Conservation (phyloP, 2,113 vertebrate genomes). For the Naja naja region DNA sequence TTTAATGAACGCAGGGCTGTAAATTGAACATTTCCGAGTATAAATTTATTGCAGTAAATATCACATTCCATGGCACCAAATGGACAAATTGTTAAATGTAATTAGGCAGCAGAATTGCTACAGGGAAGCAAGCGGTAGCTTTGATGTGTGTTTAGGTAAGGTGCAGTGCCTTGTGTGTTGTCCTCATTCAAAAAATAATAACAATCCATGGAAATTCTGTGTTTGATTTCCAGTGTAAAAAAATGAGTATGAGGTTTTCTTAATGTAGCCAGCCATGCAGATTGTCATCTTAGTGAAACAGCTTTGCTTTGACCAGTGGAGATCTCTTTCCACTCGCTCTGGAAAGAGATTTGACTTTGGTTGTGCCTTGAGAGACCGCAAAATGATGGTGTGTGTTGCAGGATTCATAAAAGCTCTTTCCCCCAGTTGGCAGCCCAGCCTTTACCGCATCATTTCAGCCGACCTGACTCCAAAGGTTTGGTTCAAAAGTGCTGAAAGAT, state of each 20-base stretch:
- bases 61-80: neutral
- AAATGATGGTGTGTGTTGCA: neutral
- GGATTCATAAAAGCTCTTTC: neutral
- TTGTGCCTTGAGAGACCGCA: neutral
- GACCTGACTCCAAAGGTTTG: neutral
- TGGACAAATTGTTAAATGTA: neutral
- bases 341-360: neutral
- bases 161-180: neutral
- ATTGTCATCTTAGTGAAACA: neutral
- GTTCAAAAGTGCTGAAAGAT: neutral
- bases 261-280: neutral
- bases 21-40: slow-evolving; percentile 54
- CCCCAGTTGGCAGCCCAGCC: no score
- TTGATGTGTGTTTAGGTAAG: neutral
- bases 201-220: slow-evolving; percentile 10
- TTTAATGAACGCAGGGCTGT: slow-evolving; percentile 38
- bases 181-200: slow-evolving; percentile 9
- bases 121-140: no score
- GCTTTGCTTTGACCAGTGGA: slow-evolving; percentile 12
- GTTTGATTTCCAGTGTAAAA: neutral
- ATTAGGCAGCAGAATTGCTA: slow-evolving; percentile 48
- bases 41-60: slow-evolving; percentile 39
- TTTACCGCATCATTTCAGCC: no score
- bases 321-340: neutral
- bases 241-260: neutral